Conservation (phyloP, 2,113 vertebrate species). For the Ictidomys tridecemlineatus region DNA sequence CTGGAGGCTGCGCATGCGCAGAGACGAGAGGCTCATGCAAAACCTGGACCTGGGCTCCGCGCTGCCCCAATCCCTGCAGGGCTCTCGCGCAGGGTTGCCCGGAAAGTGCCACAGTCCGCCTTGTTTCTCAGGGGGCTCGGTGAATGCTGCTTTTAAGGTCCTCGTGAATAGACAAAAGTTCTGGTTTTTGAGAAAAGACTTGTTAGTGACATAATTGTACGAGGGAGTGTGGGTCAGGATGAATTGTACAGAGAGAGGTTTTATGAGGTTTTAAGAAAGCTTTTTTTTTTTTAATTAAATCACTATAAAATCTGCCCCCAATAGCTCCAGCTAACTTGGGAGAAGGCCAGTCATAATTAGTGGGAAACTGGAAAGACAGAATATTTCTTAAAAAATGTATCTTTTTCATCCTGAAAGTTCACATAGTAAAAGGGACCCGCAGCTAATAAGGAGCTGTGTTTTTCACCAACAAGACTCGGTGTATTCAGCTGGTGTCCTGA, state of each 20-base stretch:
- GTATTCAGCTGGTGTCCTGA: background rate
- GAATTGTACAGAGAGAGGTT: conserved; percentile 59
- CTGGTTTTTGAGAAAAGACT: conserved; percentile 66
- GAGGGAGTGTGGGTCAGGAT: conserved; percentile 6
- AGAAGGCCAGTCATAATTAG: conserved; percentile 75
- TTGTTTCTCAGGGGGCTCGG: background rate
- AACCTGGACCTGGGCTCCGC: too few species aligned
- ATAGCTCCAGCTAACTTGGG: conserved; percentile 69
- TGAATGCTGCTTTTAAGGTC: conserved; percentile 76
- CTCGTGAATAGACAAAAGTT: conserved; percentile 75
- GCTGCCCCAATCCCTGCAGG: too few species aligned
- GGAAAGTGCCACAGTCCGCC: conserved; percentile 12
- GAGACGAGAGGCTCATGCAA: background rate
- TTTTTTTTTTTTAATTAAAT: conserved; percentile 71
- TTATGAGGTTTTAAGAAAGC: conserved; percentile 70
- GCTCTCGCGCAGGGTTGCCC: background rate
- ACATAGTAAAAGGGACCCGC: background rate
- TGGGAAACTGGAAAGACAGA: conserved; percentile 70
- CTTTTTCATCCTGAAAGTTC: conserved; percentile 45
- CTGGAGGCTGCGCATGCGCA: background rate
- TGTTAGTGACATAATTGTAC: conserved; percentile 73
- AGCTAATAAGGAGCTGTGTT: conserved; percentile 48
- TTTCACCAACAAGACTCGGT: background rate
- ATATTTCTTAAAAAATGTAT: conserved; percentile 47
- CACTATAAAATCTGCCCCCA: conserved; percentile 73